Evolutionary conservation across 2,797 vertebrate species (phyloP).

Genomic region (Limnodromus scolopaceus): DNA sequence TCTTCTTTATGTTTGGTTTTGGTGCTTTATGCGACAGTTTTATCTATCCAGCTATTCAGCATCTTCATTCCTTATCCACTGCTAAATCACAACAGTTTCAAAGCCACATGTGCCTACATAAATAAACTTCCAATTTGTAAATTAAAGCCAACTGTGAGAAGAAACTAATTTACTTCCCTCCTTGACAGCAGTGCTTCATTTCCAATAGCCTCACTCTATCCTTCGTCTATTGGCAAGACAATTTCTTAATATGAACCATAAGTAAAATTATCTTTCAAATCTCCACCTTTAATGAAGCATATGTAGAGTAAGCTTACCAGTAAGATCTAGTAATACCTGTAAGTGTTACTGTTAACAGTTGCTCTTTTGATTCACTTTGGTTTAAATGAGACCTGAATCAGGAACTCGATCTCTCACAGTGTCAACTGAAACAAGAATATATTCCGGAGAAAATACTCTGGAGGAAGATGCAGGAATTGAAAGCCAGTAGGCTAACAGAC

Average conservation of each 20-base stretch:
- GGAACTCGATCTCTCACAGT: not conserved
- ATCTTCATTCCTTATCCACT: not conserved
- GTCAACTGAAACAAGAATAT: not conserved
- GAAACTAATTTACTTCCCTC: not conserved
- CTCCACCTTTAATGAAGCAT: not conserved
- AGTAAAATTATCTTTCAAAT: not conserved
- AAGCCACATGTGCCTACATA: not conserved
- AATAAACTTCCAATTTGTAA: not conserved
- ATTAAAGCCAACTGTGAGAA: not conserved
- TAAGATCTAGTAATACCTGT: not conserved
- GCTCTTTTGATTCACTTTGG: not conserved
- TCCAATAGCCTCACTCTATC: not conserved
- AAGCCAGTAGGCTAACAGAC: not conserved
- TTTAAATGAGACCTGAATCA: not conserved
- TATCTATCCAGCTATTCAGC: not conserved
- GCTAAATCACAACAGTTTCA: not conserved
- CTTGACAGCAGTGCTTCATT: not conserved
- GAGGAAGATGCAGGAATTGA: not conserved
- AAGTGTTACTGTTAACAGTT: not conserved
- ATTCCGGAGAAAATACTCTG: not conserved
- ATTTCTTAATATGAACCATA: not conserved
- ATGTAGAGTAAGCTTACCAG: not conserved
- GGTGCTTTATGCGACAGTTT: not conserved
- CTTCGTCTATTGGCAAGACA: not conserved
- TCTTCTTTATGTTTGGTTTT: not conserved